Evolutionary conservation across 2,113 vertebrate genomes (phyloP).

Genomic region (Brachypteracias leptosomus): DNA sequence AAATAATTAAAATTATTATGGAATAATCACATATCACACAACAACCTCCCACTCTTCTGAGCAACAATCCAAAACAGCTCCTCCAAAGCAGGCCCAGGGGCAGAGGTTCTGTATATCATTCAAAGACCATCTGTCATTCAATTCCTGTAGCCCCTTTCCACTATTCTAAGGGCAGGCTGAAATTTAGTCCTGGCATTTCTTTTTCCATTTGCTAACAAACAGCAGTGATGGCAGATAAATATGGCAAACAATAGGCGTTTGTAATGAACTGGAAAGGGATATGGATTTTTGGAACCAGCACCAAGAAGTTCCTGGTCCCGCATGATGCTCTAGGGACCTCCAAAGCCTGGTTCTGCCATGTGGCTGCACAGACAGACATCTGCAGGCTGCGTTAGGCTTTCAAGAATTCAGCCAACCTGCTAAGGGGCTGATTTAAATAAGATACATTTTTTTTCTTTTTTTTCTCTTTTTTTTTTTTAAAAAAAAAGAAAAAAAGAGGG

Average conservation of each 20-base stretch:
- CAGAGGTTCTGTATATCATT: conserved; percentile 92
- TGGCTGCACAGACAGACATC: conserved; percentile 80
- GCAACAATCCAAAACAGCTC: conserved; percentile 89
- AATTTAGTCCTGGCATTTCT: conserved; percentile 84
- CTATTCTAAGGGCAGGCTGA: conserved; percentile 79
- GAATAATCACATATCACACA: conserved; percentile 87
- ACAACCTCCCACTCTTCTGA: conserved; percentile 86
- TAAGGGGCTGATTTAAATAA: conserved; percentile 81
- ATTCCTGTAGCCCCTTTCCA: conserved; percentile 81
- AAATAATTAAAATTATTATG: conserved; percentile 88
- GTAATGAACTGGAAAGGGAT: conserved; percentile 84
- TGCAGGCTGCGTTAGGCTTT: conserved; percentile 73
- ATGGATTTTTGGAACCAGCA: conserved; percentile 78
- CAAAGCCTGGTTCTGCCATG: conserved; percentile 78
- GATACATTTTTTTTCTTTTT: conserved; percentile 32
- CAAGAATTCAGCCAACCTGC: conserved; percentile 73
- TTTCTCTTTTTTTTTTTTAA: not conserved
- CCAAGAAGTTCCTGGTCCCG: conserved; percentile 76
- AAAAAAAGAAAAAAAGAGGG: conserved; percentile 2
- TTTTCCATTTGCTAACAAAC: conserved; percentile 88
- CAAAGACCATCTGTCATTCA: conserved; percentile 94
- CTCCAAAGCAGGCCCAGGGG: conserved; percentile 88
- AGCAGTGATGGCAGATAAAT: conserved; percentile 88
- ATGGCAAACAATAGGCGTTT: conserved; percentile 82
- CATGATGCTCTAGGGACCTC: conserved; percentile 73